Conservation (phyloP, 2,888 invertebrate genomes). For the Bellardia pandia region DNA sequence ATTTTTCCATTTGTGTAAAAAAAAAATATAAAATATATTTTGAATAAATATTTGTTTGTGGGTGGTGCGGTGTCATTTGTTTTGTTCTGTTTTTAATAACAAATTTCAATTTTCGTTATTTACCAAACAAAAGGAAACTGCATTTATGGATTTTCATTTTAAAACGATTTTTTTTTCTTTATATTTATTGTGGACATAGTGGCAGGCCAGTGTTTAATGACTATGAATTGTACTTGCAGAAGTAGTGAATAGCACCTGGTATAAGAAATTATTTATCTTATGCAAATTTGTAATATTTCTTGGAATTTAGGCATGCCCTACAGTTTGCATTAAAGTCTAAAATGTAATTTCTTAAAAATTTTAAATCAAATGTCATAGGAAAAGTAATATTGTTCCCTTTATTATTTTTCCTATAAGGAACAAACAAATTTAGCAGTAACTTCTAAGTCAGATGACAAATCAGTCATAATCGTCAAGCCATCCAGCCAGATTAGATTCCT, state of each 20-base stretch:
- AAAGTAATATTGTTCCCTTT: no score
- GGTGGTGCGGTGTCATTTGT: constrained; percentile 57
- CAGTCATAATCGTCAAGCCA: no score
- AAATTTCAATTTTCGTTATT: constrained; percentile 68
- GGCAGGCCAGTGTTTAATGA: constrained; percentile 29
- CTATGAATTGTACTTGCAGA: constrained; percentile 40
- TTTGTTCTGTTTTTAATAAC: constrained; percentile 65
- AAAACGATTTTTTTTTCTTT: constrained; percentile 25
- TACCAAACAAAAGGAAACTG: constrained; percentile 62
- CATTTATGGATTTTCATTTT: constrained; percentile 66
- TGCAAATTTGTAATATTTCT: constrained; percentile 49
- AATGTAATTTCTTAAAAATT: background rate
- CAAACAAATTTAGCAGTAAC: no score
- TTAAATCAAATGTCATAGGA: background rate
- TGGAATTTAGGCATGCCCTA: constrained; percentile 3
- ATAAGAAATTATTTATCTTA: constrained; percentile 34
- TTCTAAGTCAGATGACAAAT: no score
- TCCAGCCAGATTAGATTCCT: no score
- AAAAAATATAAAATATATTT: background rate
- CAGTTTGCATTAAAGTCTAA: background rate
- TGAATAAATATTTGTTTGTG: background rate
- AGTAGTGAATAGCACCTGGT: constrained; percentile 44
- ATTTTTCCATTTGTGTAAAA: constrained; percentile 10
- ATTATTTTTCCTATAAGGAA: no score
- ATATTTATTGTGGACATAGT: constrained; percentile 21